Evolutionary conservation across 2,113 vertebrate genomes (phyloP).

Genomic region (Benitochromis conjunctus): DNA sequence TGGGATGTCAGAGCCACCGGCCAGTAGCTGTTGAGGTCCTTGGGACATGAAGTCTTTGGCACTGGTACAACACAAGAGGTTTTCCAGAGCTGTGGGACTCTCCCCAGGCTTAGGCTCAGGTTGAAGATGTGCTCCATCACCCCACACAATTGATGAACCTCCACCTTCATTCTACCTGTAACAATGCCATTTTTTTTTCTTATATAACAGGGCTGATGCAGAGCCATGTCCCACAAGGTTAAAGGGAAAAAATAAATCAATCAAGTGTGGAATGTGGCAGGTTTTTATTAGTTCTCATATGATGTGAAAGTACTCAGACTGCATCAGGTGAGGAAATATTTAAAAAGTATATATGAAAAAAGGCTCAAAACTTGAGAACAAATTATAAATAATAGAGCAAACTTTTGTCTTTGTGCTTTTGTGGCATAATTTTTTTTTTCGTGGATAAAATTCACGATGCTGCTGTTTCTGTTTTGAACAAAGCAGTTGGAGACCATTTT

Average conservation of each 20-base stretch:
- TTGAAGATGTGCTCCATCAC: too few species aligned
- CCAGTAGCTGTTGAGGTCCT: too few species aligned
- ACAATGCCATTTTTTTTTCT: not conserved
- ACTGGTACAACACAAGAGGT: too few species aligned
- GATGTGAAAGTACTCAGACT: not conserved
- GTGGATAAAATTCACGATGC: not conserved
- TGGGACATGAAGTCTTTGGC: too few species aligned
- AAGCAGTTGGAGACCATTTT: conserved; percentile 27
- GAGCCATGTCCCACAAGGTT: not conserved
- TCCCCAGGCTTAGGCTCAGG: too few species aligned
- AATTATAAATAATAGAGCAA: not conserved
- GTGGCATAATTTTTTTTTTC: not conserved
- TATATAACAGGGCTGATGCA: not conserved
- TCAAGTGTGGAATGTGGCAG: not conserved
- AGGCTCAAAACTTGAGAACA: not conserved
- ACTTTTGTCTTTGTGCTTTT: conserved; percentile 12
- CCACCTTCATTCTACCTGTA: not conserved
- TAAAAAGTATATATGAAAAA: not conserved
- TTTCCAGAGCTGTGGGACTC: too few species aligned
- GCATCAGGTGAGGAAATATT: not conserved
- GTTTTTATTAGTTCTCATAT: not conserved
- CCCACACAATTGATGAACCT: too few species aligned
- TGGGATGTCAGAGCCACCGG: too few species aligned
- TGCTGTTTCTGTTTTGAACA: conserved; percentile 25
- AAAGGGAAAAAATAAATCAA: not conserved